These are phyloP conservation scores for Bruchidius siliquastri DNA, from an alignment of 2,888 invertebrate species.

Conservation along the genomic window DNA sequence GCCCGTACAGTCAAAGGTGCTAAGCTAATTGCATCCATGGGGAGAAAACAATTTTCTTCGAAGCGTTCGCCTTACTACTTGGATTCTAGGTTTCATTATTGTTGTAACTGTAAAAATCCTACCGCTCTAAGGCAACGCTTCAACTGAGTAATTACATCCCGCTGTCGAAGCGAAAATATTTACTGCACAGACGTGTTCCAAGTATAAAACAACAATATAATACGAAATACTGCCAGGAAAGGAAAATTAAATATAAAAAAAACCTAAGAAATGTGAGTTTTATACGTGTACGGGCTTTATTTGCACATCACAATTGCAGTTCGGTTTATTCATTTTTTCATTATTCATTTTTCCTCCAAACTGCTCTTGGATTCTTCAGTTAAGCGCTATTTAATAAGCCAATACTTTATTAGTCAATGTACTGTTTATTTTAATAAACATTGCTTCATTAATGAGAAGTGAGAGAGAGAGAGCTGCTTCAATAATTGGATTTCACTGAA, in stretches of 20 bases:
- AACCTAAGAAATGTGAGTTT: background rate
- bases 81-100: background rate
- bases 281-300: background rate
- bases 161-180: background rate
- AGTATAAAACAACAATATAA: background rate
- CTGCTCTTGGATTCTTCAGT: too few relatives aligned
- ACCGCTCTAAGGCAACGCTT: background rate
- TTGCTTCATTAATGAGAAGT: too few relatives aligned
- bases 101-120: background rate
- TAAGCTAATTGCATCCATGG: background rate
- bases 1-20: background rate
- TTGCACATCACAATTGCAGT: too few relatives aligned
- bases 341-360: too few relatives aligned
- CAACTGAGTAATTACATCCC: background rate
- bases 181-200: background rate
- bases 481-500: too few relatives aligned
- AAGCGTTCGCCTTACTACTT: background rate
- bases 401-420: too few relatives aligned
- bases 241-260: background rate
- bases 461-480: too few relatives aligned
- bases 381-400: too few relatives aligned
- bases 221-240: background rate
- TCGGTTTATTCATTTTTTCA: too few relatives aligned
- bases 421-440: too few relatives aligned
- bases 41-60: too few relatives aligned